phyloP scores from a whole-genome alignment of 2,888 invertebrate genomes.

The Eristalinus aeneus region DNA sequence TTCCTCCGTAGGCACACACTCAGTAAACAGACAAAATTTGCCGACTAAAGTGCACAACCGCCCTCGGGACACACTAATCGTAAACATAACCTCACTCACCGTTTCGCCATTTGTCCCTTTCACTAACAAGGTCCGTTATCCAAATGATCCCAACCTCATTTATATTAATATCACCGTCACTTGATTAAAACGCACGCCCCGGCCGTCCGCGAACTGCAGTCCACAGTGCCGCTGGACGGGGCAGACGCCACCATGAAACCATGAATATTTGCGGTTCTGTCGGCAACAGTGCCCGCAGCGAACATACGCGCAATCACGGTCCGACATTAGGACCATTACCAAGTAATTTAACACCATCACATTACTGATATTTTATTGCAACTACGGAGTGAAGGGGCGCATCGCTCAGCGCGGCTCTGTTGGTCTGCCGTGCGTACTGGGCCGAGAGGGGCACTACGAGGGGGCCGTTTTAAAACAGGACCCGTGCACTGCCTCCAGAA shows the following conservation, averaged over 20 bases:
- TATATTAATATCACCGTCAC: slow-evolving; percentile 36
- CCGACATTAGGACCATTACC: slow-evolving; percentile 57
- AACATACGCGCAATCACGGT: slow-evolving; percentile 55
- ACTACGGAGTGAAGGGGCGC: slow-evolving; percentile 35
- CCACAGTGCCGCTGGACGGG: no score
- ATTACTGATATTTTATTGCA: slow-evolving; percentile 63
- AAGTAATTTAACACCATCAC: slow-evolving; percentile 67
- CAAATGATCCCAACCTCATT: slow-evolving; percentile 2
- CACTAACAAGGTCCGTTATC: not conserved
- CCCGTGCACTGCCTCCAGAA: slow-evolving; percentile 46
- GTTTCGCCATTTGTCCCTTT: not conserved
- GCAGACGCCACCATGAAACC: not conserved
- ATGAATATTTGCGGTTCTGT: not conserved
- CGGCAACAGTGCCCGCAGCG: slow-evolving; percentile 47
- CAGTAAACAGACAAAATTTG: no score
- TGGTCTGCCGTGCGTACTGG: slow-evolving; percentile 22
- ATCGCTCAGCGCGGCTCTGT: slow-evolving; percentile 20
- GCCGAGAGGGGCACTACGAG: not conserved
- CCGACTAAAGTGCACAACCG: not conserved
- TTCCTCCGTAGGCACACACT: no score
- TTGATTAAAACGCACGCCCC: slow-evolving; percentile 31
- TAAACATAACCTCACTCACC: not conserved
- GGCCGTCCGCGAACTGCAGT: not conserved
- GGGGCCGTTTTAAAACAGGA: slow-evolving; percentile 38
- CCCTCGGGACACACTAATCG: not conserved